Evolutionary conservation across 2,797 vertebrate genomes (phyloP).

Genomic region (Poeciliopsis presidionis): DNA sequence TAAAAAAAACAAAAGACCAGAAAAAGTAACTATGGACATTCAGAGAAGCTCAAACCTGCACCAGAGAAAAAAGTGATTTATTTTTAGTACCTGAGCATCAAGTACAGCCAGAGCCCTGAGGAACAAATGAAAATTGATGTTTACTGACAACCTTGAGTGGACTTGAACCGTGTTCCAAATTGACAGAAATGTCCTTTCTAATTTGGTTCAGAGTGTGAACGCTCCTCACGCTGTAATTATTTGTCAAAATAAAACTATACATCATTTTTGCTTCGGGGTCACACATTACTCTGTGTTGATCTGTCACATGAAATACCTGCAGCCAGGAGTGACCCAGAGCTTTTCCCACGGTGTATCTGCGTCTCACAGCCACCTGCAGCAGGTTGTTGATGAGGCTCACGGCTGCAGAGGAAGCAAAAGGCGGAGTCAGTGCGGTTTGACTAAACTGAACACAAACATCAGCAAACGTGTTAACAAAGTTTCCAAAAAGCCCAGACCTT

Average conservation of each 20-base stretch:
- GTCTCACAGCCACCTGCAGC: conserved; percentile 79
- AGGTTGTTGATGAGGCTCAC: conserved; percentile 83
- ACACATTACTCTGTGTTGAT: background rate
- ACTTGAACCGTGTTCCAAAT: background rate
- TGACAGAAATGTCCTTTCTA: background rate
- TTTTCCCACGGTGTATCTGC: conserved; percentile 80
- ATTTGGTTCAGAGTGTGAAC: background rate
- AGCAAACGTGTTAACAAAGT: background rate
- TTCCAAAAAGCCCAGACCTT: conserved; percentile 36
- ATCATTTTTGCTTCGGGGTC: background rate
- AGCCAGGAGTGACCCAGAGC: conserved; percentile 81
- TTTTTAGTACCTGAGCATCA: too few species aligned
- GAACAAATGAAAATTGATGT: background rate
- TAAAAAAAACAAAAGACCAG: too few species aligned
- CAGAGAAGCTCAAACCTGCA: too few species aligned
- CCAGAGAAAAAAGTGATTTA: too few species aligned
- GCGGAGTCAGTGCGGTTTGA: background rate
- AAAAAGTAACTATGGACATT: too few species aligned
- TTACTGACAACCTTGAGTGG: background rate
- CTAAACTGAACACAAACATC: background rate
- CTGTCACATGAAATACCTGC: conserved; percentile 52
- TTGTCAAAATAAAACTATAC: background rate
- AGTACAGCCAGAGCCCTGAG: background rate
- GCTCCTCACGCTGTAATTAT: background rate
- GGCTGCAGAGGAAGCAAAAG: conserved; percentile 53